These are phyloP conservation scores for Tenebrio molitor DNA, from an alignment of 1,140 invertebrate genomes.

Conservation along the genomic window DNA sequence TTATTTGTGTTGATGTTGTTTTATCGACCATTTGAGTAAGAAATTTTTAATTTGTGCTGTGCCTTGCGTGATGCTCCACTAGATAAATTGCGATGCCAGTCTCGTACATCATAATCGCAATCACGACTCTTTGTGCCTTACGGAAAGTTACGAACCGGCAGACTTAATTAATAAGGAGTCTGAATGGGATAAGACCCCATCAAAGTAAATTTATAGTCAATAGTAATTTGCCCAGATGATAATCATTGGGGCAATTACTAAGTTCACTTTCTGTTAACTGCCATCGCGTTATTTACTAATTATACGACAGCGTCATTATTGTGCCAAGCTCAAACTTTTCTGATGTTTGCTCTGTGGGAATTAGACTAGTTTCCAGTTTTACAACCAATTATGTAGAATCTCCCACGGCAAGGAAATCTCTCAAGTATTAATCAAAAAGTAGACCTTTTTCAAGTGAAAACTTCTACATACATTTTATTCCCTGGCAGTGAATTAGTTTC, in stretches of 20 bases:
- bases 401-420: no score
- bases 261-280: constrained; percentile 32
- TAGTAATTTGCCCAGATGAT: constrained; percentile 37
- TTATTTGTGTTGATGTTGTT: constrained; percentile 9
- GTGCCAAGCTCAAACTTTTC: neutral
- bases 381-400: no score
- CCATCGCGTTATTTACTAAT: constrained; percentile 31
- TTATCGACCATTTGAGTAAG: neutral
- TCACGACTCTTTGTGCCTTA: constrained; percentile 28
- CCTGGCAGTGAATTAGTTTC: no score
- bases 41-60: constrained; percentile 11
- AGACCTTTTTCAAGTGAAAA: no score
- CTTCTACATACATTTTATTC: no score
- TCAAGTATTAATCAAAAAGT: no score
- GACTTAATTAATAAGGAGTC: constrained; percentile 38
- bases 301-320: constrained; percentile 7
- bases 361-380: no score
- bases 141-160: constrained; percentile 28
- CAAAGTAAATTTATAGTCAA: constrained; percentile 41
- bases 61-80: neutral
- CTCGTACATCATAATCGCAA: constrained; percentile 29
- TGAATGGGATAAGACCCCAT: constrained; percentile 38
- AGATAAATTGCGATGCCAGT: constrained; percentile 15
- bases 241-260: constrained; percentile 32
- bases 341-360: constrained; percentile 1